Evolutionary conservation across 2,113 vertebrate species (phyloP).

Genomic region (Haemorhous mexicanus): DNA sequence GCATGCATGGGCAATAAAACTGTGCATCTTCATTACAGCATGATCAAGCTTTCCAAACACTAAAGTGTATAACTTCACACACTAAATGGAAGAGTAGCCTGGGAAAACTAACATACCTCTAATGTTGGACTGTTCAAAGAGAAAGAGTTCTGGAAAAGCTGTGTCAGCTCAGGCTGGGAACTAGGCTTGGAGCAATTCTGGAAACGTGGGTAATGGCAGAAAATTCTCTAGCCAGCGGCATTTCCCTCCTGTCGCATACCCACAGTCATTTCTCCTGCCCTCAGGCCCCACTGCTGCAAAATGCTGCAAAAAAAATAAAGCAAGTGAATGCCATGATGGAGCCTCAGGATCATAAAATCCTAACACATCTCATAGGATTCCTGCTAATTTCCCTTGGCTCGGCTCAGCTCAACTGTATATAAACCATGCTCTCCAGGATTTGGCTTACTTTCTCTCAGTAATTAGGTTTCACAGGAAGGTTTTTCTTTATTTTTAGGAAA

Average conservation of each 20-base stretch:
- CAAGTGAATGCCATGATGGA: neutral
- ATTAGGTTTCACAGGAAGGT: neutral
- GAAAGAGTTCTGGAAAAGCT: neutral
- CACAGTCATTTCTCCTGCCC: neutral
- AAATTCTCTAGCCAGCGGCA: neutral
- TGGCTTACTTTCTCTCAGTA: constrained; percentile 3
- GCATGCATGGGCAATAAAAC: neutral
- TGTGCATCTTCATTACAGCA: neutral
- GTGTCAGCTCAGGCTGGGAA: neutral
- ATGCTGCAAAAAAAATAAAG: neutral
- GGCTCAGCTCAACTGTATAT: neutral
- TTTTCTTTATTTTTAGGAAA: constrained; percentile 13
- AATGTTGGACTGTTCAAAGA: neutral
- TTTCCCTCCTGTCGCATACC: neutral
- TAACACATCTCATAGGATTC: neutral
- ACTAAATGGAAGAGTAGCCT: neutral
- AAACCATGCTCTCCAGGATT: neutral
- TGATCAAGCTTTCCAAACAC: neutral
- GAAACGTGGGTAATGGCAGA: neutral
- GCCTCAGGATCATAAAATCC: constrained; percentile 4
- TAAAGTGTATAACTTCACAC: neutral
- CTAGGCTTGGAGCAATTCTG: neutral
- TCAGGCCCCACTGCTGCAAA: neutral
- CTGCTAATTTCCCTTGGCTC: constrained; percentile 34
- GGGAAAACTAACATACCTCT: neutral